Base-by-base conservation (phyloP, 2,113 vertebrate species). In the Cynoglossus semilaevis region DNA sequence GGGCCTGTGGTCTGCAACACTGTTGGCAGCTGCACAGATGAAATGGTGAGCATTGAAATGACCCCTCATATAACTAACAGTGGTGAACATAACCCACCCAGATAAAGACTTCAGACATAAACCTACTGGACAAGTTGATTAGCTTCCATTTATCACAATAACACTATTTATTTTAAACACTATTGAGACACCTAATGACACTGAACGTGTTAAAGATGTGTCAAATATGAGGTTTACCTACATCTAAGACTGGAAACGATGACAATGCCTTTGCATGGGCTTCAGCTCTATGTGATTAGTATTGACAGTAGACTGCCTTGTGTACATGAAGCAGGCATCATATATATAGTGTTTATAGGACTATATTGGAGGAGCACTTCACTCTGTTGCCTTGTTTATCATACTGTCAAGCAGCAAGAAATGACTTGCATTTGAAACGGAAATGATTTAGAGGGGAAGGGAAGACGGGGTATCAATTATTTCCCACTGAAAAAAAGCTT, bases 381-480 rank as follows among this genome's bases (percentile, higher is more conserved):
- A 65, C 46, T 69, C 48, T 59, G 44, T 36, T 10, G 49, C 48
- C 46, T 68, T 85, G 74, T 88, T 87, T 82, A 85, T 82, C 61
- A 69, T 70, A 38, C 48, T 80, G 68, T 75, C 73, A 73, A 60
- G 52, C 22, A 49, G 41, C 72, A 73, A 70, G 47, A 76, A 82
- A 80, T 58, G 37, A 71, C 42, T 29, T 62, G 53, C 53, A 34
- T 72, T 71, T 51, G 49, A 22, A 72, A 54, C 63, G 72, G 51
- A 80, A 79, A 82, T 87, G 62, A 82, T 83, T 76, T 66, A 76
- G 54, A 73, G 58, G 22, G 66, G 79, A 68, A 47, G 35, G 48
- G 72, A 64, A 52, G 55, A 40, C 34, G 52, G 60, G 62, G 49
- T 72, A 87, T 87, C 82, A 87, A 84, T 88, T 85, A 87, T 84